Conservation (phyloP, 2,888 invertebrate genomes). For the Balanococcus diminutus region DNA sequence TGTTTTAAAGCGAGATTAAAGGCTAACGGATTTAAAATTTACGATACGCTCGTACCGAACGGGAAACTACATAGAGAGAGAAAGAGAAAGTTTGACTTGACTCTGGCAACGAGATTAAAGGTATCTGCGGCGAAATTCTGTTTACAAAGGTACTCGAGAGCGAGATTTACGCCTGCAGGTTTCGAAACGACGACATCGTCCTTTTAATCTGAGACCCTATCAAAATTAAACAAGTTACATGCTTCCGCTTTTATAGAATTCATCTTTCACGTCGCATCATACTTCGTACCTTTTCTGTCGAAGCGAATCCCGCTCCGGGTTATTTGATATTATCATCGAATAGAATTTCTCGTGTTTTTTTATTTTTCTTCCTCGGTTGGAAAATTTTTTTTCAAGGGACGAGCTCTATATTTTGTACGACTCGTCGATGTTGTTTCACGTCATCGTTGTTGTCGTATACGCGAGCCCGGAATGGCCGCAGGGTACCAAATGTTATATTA, state of each 20-base stretch:
- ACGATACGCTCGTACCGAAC: too few species aligned
- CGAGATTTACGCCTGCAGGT: slow-evolving; percentile 52
- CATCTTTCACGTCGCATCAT: slow-evolving; percentile 36
- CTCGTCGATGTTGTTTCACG: slow-evolving; percentile 15
- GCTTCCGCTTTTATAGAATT: slow-evolving; percentile 56
- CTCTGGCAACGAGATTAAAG: slow-evolving; percentile 45
- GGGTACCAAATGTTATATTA: slow-evolving; percentile 36
- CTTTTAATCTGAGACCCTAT: slow-evolving; percentile 56
- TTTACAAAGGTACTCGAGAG: slow-evolving; percentile 48
- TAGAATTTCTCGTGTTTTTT: slow-evolving; percentile 20
- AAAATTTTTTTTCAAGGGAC: slow-evolving; percentile 9
- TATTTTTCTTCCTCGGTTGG: slow-evolving; percentile 7
- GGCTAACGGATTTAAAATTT: slow-evolving; percentile 10
- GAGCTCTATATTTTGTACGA: neutral
- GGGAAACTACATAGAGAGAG: too few species aligned
- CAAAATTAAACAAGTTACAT: slow-evolving; percentile 56
- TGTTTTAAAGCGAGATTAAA: slow-evolving; percentile 46
- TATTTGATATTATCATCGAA: slow-evolving; percentile 54
- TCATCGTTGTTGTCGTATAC: neutral
- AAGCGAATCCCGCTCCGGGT: slow-evolving; percentile 20
- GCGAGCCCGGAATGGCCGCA: neutral
- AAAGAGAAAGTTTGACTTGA: neutral
- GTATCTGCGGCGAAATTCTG: slow-evolving; percentile 45
- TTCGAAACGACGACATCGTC: slow-evolving; percentile 48
- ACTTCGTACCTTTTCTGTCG: neutral